These are phyloP conservation scores for Tylochromis polylepis DNA, from an alignment of 2,113 vertebrate genomes.

Conservation along the genomic window DNA sequence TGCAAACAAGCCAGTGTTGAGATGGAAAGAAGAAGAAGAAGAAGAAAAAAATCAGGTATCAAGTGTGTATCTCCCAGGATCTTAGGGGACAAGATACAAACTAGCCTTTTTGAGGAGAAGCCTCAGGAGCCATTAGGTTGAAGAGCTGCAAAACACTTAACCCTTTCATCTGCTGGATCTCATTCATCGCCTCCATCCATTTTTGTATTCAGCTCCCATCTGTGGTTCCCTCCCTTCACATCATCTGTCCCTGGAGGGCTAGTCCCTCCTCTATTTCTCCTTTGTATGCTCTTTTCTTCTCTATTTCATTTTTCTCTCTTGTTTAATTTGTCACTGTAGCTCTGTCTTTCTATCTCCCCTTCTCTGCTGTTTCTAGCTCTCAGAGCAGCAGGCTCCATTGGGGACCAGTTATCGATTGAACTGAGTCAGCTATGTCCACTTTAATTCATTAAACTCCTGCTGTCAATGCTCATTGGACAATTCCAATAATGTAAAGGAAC, in stretches of 20 bases:
- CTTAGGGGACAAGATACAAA: background rate
- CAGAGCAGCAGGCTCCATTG: constrained; percentile 37
- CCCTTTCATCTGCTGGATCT: constrained; percentile 45
- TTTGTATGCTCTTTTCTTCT: constrained; percentile 20
- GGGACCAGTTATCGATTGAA: constrained; percentile 69
- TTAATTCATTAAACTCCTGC: constrained; percentile 76
- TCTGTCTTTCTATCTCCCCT: constrained; percentile 12
- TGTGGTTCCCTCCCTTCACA: background rate
- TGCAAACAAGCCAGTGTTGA: constrained; percentile 36
- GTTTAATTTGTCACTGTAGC: constrained; percentile 31
- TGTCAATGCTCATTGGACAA: constrained; percentile 73
- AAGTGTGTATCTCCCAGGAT: constrained; percentile 6
- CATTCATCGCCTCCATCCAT: constrained; percentile 22
- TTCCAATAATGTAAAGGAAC: constrained; percentile 70
- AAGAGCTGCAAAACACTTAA: constrained; percentile 56
- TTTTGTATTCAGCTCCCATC: constrained; percentile 41
- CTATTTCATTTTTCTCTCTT: constrained; percentile 14
- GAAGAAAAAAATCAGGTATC: background rate
- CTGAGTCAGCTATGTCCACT: constrained; percentile 77
- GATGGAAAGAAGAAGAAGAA: background rate
- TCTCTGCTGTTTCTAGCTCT: constrained; percentile 28
- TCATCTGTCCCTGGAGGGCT: constrained; percentile 22
- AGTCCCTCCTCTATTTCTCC: constrained; percentile 27
- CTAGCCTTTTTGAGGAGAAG: constrained; percentile 14
- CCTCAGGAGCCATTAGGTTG: constrained; percentile 37